phyloP scores from a whole-genome alignment of 2,113 vertebrate genomes.

The Centropus unirufus region DNA sequence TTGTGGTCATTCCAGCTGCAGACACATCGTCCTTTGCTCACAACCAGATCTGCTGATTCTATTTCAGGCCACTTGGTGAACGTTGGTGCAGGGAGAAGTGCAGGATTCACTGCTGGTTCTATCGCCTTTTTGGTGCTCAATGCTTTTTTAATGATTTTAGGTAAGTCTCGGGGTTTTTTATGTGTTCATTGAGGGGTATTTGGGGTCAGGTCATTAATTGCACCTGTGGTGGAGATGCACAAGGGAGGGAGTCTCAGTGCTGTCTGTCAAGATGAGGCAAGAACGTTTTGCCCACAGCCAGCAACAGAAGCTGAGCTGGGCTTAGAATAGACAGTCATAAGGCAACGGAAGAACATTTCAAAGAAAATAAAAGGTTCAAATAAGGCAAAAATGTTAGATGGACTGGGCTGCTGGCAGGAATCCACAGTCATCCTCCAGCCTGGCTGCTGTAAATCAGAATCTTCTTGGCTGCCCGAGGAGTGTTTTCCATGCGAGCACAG shows the following conservation, averaged over 20 bases:
- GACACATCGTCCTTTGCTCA: not conserved
- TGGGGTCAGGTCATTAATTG: not conserved
- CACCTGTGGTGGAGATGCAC: not conserved
- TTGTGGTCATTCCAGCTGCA: not conserved
- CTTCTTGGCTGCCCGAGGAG: not conserved
- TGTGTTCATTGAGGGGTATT: not conserved
- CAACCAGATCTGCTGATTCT: not conserved
- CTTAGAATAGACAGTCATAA: not conserved
- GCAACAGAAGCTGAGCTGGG: slow-evolving; percentile 50
- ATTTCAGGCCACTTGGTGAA: slow-evolving; percentile 74
- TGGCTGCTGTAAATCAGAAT: slow-evolving; percentile 54
- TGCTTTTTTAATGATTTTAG: slow-evolving; percentile 80
- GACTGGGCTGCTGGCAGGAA: not conserved
- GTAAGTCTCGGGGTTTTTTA: slow-evolving; percentile 59
- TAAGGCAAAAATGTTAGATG: not conserved
- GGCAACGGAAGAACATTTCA: slow-evolving; percentile 24
- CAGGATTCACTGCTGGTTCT: slow-evolving; percentile 83
- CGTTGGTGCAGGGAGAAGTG: slow-evolving; percentile 28
- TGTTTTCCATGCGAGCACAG: slow-evolving; percentile 61
- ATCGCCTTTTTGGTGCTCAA: slow-evolving; percentile 85
- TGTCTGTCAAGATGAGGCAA: not conserved
- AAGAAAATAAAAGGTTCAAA: slow-evolving; percentile 59
- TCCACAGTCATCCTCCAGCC: slow-evolving; percentile 3
- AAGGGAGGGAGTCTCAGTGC: not conserved
- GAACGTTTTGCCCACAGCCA: slow-evolving; percentile 22